Evolutionary conservation across 2,888 invertebrate genomes (phyloP).

Genomic region (Lithophane socia): DNA sequence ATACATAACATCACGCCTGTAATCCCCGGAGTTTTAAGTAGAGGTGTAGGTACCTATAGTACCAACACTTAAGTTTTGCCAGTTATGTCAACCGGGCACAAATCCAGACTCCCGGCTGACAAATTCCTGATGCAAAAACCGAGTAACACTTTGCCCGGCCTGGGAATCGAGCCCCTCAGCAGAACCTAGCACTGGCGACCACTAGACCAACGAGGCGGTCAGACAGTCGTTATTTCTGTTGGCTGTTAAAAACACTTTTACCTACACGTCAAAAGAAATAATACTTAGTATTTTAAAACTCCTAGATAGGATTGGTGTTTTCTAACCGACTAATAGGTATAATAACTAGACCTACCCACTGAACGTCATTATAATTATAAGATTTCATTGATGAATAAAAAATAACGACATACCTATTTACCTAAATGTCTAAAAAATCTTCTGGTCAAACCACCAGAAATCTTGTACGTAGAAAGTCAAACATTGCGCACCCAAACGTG

Average conservation of each 20-base stretch:
- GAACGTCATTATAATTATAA: background rate
- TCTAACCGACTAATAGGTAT: background rate
- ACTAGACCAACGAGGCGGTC: background rate
- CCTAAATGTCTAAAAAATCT: background rate
- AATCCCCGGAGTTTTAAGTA: background rate
- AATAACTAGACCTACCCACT: background rate
- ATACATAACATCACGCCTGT: background rate
- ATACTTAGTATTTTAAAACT: background rate
- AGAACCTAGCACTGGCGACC: background rate
- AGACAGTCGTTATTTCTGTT: background rate
- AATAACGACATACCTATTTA: background rate
- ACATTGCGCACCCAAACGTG: constrained; percentile 71
- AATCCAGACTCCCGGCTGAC: background rate
- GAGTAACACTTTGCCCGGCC: background rate
- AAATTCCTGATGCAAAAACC: background rate
- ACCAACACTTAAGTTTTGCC: background rate
- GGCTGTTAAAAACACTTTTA: background rate
- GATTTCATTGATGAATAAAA: constrained; percentile 6
- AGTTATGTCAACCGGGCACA: background rate
- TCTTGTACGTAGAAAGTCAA: constrained; percentile 30
- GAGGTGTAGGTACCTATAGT: background rate
- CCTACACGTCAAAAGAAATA: background rate
- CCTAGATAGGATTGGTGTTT: background rate
- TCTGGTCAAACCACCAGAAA: constrained; percentile 3
- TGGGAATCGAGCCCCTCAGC: background rate